Evolutionary conservation across 2,797 vertebrate species (phyloP), one percentile per base, ranked within the genome.

Genomic region (Orestias chungarensis): DNA sequence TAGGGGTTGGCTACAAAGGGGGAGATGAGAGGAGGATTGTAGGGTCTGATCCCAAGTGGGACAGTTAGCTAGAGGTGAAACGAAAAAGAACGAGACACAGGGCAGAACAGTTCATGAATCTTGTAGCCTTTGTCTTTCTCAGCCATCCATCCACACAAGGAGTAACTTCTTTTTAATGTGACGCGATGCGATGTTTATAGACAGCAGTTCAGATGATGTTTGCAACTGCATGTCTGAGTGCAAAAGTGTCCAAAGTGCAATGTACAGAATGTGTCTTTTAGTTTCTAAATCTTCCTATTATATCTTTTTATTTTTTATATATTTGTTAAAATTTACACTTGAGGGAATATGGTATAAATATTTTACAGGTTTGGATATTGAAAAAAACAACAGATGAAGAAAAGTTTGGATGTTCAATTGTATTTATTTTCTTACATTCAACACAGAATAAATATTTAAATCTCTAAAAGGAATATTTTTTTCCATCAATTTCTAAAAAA

Each of bases 81-180:
- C 78, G 84, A 87, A 93, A 92, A 94, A 31, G 84, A 91, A 93
- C 74, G 90, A 93, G 88, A 85, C 90, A 86, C 75, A 61, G 86
- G 88, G 82, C 80, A 84, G 72, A 66, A 66, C 79, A 76, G 66
- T 81, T 90, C 89, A 90, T 93, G 91, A 93, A 93, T 94, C 93
- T 88, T 77, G 74, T 62, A 46, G 31, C 74, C 73, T 75, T 74
- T 87, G 83, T 85, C 71, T 71, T 84, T 81, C 73, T 86, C 76
- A 78, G 52, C 69, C 74, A 68, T 80, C 49, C 5, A 6, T 1
- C 23, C 57, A n/a, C 27, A 73, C 49, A 62, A 77, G 62, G 31
- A 73, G 27, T 64, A 66, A 57, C 43, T 61, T 49, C 35, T 57
- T 68, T 35, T 54, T 40, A 68, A 75, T 66, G 70, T 35, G 65